Conservation (phyloP, 2,113 vertebrate species). For the Pterocles gutturalis region DNA sequence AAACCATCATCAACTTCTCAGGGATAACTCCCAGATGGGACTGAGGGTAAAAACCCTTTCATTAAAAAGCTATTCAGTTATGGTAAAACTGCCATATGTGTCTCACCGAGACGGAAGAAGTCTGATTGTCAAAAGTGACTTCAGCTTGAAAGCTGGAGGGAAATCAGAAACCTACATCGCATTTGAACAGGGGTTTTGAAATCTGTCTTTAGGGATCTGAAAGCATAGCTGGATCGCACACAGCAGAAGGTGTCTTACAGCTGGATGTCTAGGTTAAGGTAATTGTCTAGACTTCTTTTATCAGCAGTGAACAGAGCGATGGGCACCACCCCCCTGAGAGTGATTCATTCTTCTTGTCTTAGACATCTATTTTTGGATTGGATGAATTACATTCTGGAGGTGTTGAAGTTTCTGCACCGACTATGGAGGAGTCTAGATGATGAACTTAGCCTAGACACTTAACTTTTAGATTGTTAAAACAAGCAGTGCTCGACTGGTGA, state of each 20-base stretch:
- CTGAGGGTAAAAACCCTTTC: conserved; percentile 26
- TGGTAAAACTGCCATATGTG: conserved; percentile 48
- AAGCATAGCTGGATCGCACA: conserved; percentile 21
- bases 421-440: conserved; percentile 39
- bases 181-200: conserved; percentile 35
- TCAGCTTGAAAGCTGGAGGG: conserved; percentile 46
- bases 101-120: conserved; percentile 23
- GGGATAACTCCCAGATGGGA: conserved; percentile 50
- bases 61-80: conserved; percentile 55
- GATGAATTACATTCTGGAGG: conserved; percentile 67
- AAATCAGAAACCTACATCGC: conserved; percentile 44
- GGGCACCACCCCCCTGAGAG: conserved; percentile 54
- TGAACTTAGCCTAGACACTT: conserved; percentile 38
- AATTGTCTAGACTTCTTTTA: conserved; percentile 74
- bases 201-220: conserved; percentile 42
- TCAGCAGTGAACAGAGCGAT: conserved; percentile 57
- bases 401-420: conserved; percentile 49
- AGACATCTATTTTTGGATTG: conserved; percentile 52
- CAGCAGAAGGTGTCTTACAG: conserved; percentile 60
- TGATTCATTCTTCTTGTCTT: conserved; percentile 69
- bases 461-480: background rate
- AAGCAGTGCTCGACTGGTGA: background rate
- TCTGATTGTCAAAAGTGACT: conserved; percentile 43
- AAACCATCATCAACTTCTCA: conserved; percentile 34
- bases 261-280: conserved; percentile 65